Conservation (phyloP, 2,113 vertebrate genomes). For the Herpetotheres cachinnans region DNA sequence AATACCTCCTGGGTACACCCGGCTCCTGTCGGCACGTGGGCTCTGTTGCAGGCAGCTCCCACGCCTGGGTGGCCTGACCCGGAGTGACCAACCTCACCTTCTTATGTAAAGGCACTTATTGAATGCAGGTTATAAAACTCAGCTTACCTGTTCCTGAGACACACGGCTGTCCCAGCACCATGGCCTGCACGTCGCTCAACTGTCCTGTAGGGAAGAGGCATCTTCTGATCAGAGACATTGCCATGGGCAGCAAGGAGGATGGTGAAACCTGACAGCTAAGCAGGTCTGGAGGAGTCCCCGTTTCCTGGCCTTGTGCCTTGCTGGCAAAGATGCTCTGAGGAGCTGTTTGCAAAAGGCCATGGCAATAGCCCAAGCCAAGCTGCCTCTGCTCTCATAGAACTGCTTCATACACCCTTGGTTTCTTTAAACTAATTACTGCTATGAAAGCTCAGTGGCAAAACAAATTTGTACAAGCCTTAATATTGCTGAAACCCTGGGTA, state of each 20-base stretch:
- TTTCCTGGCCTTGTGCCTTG: neutral
- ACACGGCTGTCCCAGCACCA: neutral
- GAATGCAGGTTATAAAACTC: neutral
- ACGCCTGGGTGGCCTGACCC: neutral
- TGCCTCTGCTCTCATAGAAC: neutral
- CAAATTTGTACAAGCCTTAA: neutral
- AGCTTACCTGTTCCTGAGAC: neutral
- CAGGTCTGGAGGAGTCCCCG: neutral
- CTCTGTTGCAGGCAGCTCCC: neutral
- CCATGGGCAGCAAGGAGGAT: neutral
- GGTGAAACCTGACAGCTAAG: neutral
- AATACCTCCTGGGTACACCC: accelerated
- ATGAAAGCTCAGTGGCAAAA: neutral
- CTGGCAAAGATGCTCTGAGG: neutral
- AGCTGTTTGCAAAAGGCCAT: neutral
- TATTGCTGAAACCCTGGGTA: neutral
- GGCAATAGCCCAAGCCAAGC: neutral
- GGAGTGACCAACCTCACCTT: neutral
- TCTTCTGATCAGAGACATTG: neutral
- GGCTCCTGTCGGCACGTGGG: neutral
- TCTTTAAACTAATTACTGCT: neutral
- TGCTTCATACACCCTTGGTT: neutral
- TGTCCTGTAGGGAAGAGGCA: neutral
- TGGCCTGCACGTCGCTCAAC: neutral
- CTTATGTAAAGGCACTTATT: neutral